Conservation (phyloP, 64 coral and sea anemone genomes). For the Catalaphyllia jardinei region DNA sequence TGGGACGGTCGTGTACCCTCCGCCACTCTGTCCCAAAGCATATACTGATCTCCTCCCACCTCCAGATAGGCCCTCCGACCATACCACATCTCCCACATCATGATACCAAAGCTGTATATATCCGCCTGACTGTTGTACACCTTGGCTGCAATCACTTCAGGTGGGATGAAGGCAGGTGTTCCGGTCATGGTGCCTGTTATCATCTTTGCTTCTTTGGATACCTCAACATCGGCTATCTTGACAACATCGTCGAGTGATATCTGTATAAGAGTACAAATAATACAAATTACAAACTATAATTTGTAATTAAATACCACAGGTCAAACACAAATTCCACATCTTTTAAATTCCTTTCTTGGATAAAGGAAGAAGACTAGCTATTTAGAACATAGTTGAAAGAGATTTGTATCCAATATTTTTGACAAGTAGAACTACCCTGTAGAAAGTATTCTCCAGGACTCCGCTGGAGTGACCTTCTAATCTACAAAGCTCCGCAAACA, state of each 20-base stretch:
- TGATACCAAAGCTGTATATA: not conserved
- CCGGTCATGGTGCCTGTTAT: not conserved
- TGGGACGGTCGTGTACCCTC: not conserved
- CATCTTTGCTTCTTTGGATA: not conserved
- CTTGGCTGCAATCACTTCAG: not conserved
- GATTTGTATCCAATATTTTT: too few species aligned
- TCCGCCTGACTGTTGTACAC: not conserved
- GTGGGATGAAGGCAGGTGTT: not conserved
- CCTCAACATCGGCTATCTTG: not conserved
- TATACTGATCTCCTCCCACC: not conserved
- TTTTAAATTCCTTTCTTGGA: too few species aligned
- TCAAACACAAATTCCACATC: not conserved
- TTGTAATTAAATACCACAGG: not conserved
- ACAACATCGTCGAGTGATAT: not conserved
- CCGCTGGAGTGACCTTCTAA: too few species aligned
- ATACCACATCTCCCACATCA: constrained; percentile 2
- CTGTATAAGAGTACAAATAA: not conserved
- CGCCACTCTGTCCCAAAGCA: not conserved
- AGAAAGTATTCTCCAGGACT: too few species aligned
- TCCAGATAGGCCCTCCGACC: not conserved
- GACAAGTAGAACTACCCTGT: too few species aligned
- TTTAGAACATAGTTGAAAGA: too few species aligned
- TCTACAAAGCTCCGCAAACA: too few species aligned
- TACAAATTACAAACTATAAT: not conserved
- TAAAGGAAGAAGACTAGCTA: too few species aligned